Evolutionary conservation across 2,888 invertebrate genomes (phyloP).

Genomic region (Cerastis rubricosa): DNA sequence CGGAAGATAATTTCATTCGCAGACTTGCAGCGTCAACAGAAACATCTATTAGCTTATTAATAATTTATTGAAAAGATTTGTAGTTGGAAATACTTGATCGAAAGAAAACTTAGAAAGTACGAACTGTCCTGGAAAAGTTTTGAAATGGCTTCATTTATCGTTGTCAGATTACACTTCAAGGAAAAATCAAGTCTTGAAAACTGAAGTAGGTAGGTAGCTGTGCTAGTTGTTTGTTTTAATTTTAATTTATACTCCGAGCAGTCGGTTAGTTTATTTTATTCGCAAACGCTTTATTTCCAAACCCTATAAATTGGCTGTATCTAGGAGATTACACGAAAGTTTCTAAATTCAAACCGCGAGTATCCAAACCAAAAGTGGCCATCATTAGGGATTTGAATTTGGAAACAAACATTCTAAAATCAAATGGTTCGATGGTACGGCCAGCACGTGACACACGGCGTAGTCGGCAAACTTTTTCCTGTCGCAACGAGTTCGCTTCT

Average conservation of each 20-base stretch:
- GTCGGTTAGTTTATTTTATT: conserved; percentile 5
- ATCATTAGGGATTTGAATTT: conserved; percentile 50
- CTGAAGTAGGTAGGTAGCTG: not conserved
- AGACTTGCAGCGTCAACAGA: conserved; percentile 82
- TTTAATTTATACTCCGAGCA: not conserved
- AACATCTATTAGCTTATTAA: conserved; percentile 56
- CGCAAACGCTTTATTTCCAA: conserved; percentile 9
- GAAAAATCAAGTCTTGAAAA: conserved; percentile 21
- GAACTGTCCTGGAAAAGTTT: conserved; percentile 4
- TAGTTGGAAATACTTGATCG: conserved; percentile 17
- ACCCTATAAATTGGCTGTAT: not conserved
- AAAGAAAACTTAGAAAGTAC: conserved; percentile 42
- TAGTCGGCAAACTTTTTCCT: conserved; percentile 87
- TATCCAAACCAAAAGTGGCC: conserved; percentile 29
- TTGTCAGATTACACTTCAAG: conserved; percentile 22
- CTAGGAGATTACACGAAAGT: not conserved
- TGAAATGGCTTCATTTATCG: not conserved
- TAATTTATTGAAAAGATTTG: conserved; percentile 23
- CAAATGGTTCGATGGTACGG: conserved; percentile 61
- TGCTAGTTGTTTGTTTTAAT: not conserved
- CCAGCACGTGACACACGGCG: conserved; percentile 72
- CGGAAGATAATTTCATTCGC: conserved; percentile 89
- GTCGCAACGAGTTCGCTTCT: conserved; percentile 75
- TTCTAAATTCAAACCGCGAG: conserved; percentile 9
- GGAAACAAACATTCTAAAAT: conserved; percentile 60